Evolutionary conservation across 2,113 vertebrate genomes (phyloP).

Genomic region (Cynopterus brachyotis): DNA sequence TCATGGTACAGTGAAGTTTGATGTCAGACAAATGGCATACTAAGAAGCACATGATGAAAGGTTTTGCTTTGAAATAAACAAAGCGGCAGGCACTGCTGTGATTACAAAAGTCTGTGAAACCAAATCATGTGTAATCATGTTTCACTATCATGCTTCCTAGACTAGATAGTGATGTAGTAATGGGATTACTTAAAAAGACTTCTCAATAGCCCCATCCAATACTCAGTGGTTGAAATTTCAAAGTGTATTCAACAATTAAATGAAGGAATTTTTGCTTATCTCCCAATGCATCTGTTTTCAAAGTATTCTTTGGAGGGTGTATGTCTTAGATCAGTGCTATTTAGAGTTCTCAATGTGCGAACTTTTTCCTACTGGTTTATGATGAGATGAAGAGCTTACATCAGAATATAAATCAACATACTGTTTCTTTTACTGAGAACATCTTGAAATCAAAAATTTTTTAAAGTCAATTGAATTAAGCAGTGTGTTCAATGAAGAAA

Average conservation of each 20-base stretch:
- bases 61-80: conserved; percentile 14
- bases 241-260: neutral
- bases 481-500: neutral
- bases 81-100: neutral
- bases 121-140: neutral
- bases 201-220: neutral
- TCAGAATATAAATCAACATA: neutral
- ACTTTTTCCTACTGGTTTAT: neutral
- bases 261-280: neutral
- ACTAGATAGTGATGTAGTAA: neutral
- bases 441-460: neutral
- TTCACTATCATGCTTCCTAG: neutral
- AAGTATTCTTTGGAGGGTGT: neutral
- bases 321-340: neutral
- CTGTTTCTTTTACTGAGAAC: neutral
- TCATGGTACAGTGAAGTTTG: neutral
- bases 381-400: neutral
- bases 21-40: neutral
- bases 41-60: neutral
- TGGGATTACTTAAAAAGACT: neutral
- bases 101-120: neutral
- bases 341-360: neutral
- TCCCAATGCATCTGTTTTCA: neutral
- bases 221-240: neutral
- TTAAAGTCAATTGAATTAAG: neutral